These are phyloP conservation scores for Mesocricetus auratus DNA, from an alignment of 2,113 vertebrate genomes.

Conservation along the genomic window DNA sequence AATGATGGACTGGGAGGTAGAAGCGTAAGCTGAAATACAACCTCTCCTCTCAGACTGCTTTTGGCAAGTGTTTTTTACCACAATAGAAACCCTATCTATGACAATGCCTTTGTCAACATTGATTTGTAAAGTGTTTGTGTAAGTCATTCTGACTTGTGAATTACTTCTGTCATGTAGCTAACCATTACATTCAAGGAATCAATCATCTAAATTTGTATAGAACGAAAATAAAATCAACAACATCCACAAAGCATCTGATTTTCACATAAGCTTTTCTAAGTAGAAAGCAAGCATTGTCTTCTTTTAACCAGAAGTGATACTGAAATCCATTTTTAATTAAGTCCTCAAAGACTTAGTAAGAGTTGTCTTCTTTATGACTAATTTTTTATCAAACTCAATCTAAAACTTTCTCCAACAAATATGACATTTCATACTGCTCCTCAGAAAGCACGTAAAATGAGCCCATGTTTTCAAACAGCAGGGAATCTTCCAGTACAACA, in stretches of 20 bases:
- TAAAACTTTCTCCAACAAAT: slow-evolving; percentile 86
- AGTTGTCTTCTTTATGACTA: slow-evolving; percentile 79
- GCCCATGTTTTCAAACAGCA: slow-evolving; percentile 89
- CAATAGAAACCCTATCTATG: not conserved
- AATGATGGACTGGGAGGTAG: not conserved
- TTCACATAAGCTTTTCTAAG: not conserved
- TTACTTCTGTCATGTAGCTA: not conserved
- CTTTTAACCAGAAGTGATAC: slow-evolving; percentile 77
- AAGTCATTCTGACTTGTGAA: not conserved
- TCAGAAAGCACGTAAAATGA: slow-evolving; percentile 86
- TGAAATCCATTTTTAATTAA: slow-evolving; percentile 78
- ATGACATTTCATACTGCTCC: slow-evolving; percentile 87
- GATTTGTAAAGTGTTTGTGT: not conserved
- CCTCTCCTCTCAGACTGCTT: not conserved
- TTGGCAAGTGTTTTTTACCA: not conserved
- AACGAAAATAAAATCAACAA: not conserved
- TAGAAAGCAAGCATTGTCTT: slow-evolving; percentile 27
- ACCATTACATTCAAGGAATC: not conserved
- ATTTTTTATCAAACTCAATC: slow-evolving; percentile 85
- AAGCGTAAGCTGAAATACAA: not conserved
- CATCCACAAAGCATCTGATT: not conserved
- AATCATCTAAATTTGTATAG: not conserved
- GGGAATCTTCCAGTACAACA: slow-evolving; percentile 89
- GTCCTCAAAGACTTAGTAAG: slow-evolving; percentile 79
- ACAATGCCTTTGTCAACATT: not conserved